Conservation (phyloP, 1,140 invertebrate species). For the Copidosoma floridanum region DNA sequence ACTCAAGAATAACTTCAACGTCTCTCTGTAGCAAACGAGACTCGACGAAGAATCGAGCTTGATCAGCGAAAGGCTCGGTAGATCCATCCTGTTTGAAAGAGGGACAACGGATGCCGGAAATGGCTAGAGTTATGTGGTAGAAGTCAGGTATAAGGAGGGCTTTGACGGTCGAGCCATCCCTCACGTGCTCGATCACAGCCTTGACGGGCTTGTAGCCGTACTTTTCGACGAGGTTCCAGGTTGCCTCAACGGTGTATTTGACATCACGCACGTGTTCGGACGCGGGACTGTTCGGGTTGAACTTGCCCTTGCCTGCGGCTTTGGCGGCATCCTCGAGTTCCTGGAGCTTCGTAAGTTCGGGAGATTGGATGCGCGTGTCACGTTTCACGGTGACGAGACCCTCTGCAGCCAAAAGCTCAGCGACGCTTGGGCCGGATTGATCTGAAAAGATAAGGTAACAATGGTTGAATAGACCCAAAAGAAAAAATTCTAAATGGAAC, state of each 20-base stretch:
- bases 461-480: too few species aligned
- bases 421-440: conserved; percentile 79
- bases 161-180: conserved; percentile 93
- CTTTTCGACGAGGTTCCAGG: conserved; percentile 78
- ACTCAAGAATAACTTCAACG: conserved; percentile 88
- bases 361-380: conserved; percentile 65
- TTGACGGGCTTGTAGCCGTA: conserved; percentile 75
- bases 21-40: conserved; percentile 88
- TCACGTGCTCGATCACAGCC: conserved; percentile 92
- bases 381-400: conserved; percentile 83
- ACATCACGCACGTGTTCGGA: conserved; percentile 77
- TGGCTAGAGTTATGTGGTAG: conserved; percentile 87
- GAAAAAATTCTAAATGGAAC: too few species aligned
- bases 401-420: conserved; percentile 81
- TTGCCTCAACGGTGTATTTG: conserved; percentile 84
- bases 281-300: conserved; percentile 58
- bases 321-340: conserved; percentile 92
- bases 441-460: conserved; percentile 63
- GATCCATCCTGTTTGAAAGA: conserved; percentile 65
- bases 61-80: conserved; percentile 69
- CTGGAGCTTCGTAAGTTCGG: conserved; percentile 68
- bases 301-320: conserved; percentile 82
- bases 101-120: conserved; percentile 89
- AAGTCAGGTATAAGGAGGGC: conserved; percentile 86
- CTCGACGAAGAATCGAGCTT: conserved; percentile 91